A percentile compares a stretch with the other conserved stretches of the same genome.
Conservation (phyloP, 2,888 invertebrate species). For the Xylocampa areola region DNA sequence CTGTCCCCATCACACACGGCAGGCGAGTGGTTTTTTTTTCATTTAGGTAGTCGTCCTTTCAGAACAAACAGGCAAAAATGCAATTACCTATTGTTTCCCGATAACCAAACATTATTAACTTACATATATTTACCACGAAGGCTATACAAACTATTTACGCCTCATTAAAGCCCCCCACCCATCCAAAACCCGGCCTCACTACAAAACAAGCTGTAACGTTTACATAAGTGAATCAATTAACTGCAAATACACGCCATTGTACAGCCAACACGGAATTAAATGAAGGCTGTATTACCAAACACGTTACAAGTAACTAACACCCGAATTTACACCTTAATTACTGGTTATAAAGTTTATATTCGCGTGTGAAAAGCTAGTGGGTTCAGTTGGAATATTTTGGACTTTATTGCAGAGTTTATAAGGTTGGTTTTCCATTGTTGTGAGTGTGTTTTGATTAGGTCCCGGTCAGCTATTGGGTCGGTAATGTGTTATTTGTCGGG, state of each 20-base stretch:
- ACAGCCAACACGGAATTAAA: slow-evolving; percentile 56
- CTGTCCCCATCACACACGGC: too few relatives aligned
- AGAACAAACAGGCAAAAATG: too few relatives aligned
- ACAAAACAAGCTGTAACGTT: slow-evolving; percentile 36
- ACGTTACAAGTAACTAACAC: slow-evolving; percentile 45
- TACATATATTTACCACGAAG: not conserved
- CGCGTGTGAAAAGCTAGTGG: slow-evolving; percentile 1
- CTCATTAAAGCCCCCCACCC: slow-evolving; percentile 14
- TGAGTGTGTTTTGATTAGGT: slow-evolving; percentile 56
- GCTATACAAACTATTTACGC: not conserved
- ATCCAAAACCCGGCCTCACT: slow-evolving; percentile 37
- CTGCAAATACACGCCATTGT: slow-evolving; percentile 52
- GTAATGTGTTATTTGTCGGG: slow-evolving; percentile 60
- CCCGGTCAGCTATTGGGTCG: slow-evolving; percentile 50
- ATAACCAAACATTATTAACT: not conserved
- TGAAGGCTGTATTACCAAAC: slow-evolving; percentile 29
- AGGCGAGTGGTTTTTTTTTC: too few relatives aligned
- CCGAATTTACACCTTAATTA: slow-evolving; percentile 49
- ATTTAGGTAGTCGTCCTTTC: too few relatives aligned
- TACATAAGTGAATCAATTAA: slow-evolving; percentile 58
- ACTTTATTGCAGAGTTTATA: slow-evolving; percentile 48
- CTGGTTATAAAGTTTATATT: slow-evolving; percentile 47
- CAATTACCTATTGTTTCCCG: too few relatives aligned
- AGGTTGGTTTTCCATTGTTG: slow-evolving; percentile 58
- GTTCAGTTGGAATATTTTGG: slow-evolving; percentile 34